phyloP scores from a whole-genome alignment of 2,797 vertebrate species.

The Neosilurus hyrtlii region DNA sequence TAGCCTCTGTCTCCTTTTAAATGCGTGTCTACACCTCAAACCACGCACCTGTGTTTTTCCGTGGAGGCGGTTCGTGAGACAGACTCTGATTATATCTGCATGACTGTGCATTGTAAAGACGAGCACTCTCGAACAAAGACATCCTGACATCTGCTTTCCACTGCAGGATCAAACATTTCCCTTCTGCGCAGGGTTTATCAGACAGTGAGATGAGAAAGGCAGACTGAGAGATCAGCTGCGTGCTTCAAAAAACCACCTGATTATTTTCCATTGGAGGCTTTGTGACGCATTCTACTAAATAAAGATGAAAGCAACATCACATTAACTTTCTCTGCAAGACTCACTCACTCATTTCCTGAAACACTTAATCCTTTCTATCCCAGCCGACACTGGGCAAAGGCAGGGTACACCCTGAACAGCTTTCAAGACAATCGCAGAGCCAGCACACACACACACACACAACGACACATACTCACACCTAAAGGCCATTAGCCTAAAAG shows the following conservation, averaged over 20 bases:
- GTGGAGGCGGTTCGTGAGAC: conserved; percentile 16
- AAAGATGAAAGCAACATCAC: conserved; percentile 4
- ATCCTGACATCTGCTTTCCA: conserved; percentile 44
- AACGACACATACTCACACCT: too few relatives aligned
- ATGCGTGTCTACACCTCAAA: conserved; percentile 14
- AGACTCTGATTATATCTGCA: conserved; percentile 41
- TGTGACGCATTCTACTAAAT: conserved; percentile 14
- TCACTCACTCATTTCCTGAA: too few relatives aligned
- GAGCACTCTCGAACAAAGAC: conserved; percentile 42
- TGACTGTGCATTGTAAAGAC: conserved; percentile 45
- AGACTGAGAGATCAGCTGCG: not conserved
- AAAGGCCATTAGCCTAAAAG: too few relatives aligned
- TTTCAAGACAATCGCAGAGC: too few relatives aligned
- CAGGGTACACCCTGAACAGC: too few relatives aligned
- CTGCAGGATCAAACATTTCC: conserved; percentile 34
- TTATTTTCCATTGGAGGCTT: conserved; percentile 23
- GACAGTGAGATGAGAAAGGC: conserved; percentile 11
- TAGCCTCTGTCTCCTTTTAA: not conserved
- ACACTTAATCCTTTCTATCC: too few relatives aligned
- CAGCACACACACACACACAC: too few relatives aligned
- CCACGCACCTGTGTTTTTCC: conserved; percentile 51
- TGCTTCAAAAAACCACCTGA: conserved; percentile 28
- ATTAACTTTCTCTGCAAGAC: not conserved
- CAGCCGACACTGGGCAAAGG: too few relatives aligned
- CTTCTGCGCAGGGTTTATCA: conserved; percentile 19